phyloP scores from a whole-genome alignment of 2,113 vertebrate species.

The Microcebus murinus region DNA sequence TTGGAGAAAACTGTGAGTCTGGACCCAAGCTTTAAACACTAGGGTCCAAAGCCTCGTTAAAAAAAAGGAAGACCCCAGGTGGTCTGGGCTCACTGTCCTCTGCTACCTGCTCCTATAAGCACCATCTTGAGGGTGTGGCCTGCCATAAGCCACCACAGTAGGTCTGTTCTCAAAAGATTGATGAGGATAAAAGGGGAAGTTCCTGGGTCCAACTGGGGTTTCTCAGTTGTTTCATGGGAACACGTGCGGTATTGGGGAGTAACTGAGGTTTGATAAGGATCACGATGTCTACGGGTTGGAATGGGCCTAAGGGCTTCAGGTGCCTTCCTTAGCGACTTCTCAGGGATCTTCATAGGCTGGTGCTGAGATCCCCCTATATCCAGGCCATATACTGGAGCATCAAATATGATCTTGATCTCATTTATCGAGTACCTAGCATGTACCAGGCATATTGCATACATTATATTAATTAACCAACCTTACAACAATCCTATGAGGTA shows the following conservation, averaged over 20 bases:
- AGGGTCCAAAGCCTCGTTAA: background rate
- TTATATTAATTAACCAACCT: background rate
- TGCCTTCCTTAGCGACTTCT: background rate
- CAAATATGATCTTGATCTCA: background rate
- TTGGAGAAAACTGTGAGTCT: conserved; percentile 24
- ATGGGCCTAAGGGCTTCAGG: background rate
- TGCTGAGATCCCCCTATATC: background rate
- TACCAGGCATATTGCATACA: background rate
- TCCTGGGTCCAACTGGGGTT: background rate
- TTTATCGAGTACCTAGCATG: background rate
- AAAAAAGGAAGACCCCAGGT: background rate
- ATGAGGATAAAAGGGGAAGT: background rate
- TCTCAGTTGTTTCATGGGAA: background rate
- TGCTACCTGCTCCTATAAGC: background rate
- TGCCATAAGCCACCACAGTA: background rate
- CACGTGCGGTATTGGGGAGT: background rate
- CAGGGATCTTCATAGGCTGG: background rate
- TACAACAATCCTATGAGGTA: background rate
- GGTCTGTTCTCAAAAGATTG: background rate
- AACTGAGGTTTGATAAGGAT: background rate
- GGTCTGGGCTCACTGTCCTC: background rate
- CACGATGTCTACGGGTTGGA: background rate
- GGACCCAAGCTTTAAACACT: background rate
- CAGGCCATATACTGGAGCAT: background rate
- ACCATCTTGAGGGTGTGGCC: background rate